Percentiles rank a stretch among this genome's conserved stretches.
These are phyloP conservation scores for Arenaria interpres DNA, from an alignment of 2,113 vertebrate species.

Conservation along the genomic window DNA sequence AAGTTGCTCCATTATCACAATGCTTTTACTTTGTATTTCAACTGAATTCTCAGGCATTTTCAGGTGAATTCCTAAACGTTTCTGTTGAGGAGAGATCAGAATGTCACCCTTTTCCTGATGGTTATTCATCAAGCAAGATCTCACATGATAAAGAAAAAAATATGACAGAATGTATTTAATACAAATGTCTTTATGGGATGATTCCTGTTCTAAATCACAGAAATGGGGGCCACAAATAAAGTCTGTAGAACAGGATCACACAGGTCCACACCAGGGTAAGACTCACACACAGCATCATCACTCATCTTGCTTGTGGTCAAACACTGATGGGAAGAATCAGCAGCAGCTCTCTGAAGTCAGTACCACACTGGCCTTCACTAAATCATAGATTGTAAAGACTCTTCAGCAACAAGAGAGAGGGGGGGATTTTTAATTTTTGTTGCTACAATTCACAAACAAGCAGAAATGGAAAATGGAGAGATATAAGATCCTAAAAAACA, in stretches of 20 bases:
- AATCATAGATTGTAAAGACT: not conserved
- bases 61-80: not conserved
- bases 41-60: not conserved
- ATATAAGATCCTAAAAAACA: not conserved
- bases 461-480: not conserved
- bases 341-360: not conserved
- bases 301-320: not conserved
- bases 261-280: not conserved
- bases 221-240: not conserved
- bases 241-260: not conserved
- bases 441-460: not conserved
- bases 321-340: not conserved
- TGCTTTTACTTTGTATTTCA: not conserved
- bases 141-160: not conserved
- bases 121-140: not conserved
- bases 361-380: not conserved
- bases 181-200: not conserved
- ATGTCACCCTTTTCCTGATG: not conserved
- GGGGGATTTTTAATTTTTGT: not conserved
- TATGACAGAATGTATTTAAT: not conserved
- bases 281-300: not conserved
- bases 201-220: not conserved
- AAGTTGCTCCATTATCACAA: not conserved
- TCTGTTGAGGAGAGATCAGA: not conserved
- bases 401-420: not conserved